phyloP scores from a whole-genome alignment of 2,888 invertebrate species.

The Nasonia oneida region DNA sequence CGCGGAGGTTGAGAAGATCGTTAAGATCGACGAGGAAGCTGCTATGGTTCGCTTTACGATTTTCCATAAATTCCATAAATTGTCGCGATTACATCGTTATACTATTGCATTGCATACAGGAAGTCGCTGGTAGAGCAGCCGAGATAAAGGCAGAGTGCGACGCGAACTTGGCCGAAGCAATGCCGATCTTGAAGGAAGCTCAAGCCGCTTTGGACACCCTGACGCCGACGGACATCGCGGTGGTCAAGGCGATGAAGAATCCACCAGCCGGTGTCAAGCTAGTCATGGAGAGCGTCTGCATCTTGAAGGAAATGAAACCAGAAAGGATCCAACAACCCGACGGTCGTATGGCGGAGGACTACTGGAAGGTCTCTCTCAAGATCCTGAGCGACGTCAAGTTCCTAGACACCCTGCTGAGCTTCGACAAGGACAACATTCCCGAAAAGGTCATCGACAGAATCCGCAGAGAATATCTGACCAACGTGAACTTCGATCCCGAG shows the following conservation, averaged over 20 bases:
- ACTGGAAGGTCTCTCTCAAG: slow-evolving; percentile 95
- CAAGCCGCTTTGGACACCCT: slow-evolving; percentile 93
- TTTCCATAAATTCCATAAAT: not conserved
- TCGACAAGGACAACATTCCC: slow-evolving; percentile 96
- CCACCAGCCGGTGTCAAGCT: slow-evolving; percentile 94
- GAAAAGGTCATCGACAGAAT: slow-evolving; percentile 91
- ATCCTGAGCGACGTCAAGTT: slow-evolving; percentile 95
- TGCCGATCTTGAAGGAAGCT: slow-evolving; percentile 94
- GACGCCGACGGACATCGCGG: slow-evolving; percentile 93
- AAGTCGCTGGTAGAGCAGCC: slow-evolving; percentile 83
- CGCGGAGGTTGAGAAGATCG: slow-evolving; percentile 89
- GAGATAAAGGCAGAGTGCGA: slow-evolving; percentile 95
- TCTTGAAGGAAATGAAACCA: slow-evolving; percentile 94
- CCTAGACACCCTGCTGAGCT: slow-evolving; percentile 91
- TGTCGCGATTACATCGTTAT: not conserved
- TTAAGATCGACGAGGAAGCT: slow-evolving; percentile 88
- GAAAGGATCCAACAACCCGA: slow-evolving; percentile 91
- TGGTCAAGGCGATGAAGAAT: slow-evolving; percentile 98
- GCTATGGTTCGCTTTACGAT: slow-evolving; percentile 81
- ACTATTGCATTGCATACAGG: slow-evolving; percentile 66
- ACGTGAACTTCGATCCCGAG: slow-evolving; percentile 95
- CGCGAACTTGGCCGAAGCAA: slow-evolving; percentile 92
- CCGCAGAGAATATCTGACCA: slow-evolving; percentile 88
- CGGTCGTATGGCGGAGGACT: slow-evolving; percentile 94
- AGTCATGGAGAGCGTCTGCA: slow-evolving; percentile 97